Base-by-base conservation (phyloP, 2,888 invertebrate genomes). In the Hoplodrina blanda region DNA sequence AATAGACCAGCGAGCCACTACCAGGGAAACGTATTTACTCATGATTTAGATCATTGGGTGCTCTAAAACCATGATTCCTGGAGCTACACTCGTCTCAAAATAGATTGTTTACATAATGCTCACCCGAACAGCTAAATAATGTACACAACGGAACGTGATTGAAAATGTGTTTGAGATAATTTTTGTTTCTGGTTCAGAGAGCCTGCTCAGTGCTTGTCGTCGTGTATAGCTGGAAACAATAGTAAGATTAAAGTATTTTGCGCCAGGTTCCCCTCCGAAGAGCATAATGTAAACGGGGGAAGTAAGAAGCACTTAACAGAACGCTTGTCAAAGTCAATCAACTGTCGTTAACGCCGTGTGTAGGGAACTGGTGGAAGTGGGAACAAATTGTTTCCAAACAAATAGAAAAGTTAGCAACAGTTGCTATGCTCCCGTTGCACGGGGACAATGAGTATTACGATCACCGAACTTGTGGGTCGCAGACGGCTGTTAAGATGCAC, bases 81-180 rank as follows among this genome's bases (percentile, higher is more conserved):
- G 46, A n/a, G 49, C 52, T 56, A 64, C 59, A 65, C 64, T 70
- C 55, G 37, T 64, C 37, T 64, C 49, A 56, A 67, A 73, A 77
- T 70, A 68, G 69, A 59, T 30, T 81, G 76, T 80, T 69, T 65
- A 69, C 77, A 6, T 46, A 46, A 71, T 53, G n/a, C 70, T 80
- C 53, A 66, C 65, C 64, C 69, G 19, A 54, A 60, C 69, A 67
- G 56, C 67, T 68, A 66, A 70, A 81, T 75, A 73, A 70, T 49
- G 61, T 69, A 73, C 67, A 83, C 78, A 83, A 75, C 57, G 64
- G 68, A 69, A 83, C 84, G 82, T 83, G 83, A 77, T 75, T 76
- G 71, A 54, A 80, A 83, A 74, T 73, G 52, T 75, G 66, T 65
- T 79, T 37, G 46, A 60, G 30, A 67, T 60, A 19, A 74, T 69